Conservation (phyloP, 2,113 vertebrate species). For the Zingel zingel region DNA sequence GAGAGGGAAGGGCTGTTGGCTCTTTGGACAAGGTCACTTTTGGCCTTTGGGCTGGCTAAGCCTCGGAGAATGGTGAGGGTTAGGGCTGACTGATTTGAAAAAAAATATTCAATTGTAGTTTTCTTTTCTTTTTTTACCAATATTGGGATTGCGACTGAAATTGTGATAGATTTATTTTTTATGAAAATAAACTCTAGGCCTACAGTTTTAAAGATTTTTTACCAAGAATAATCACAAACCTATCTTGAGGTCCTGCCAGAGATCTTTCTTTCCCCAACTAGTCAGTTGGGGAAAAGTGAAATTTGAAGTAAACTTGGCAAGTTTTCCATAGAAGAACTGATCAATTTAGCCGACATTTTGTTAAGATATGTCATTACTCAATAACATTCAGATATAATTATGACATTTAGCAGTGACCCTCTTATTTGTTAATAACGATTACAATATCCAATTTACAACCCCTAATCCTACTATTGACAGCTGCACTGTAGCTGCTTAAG, state of each 20-base stretch:
- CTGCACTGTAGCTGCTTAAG: background rate
- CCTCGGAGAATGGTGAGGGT: background rate
- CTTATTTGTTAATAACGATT: too few species aligned
- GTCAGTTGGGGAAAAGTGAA: background rate
- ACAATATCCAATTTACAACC: background rate
- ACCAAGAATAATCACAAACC: background rate
- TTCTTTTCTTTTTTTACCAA: background rate
- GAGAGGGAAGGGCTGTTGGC: constrained; percentile 35
- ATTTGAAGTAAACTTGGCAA: background rate
- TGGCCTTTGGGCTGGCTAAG: constrained; percentile 30
- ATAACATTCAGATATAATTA: background rate
- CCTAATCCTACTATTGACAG: constrained; percentile 1
- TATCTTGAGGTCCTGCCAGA: background rate
- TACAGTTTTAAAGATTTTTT: background rate
- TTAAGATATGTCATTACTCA: too few species aligned
- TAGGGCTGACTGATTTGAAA: background rate
- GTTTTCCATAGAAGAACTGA: background rate
- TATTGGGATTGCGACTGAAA: background rate
- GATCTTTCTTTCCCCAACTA: background rate
- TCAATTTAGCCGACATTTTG: background rate
- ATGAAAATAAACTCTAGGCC: background rate
- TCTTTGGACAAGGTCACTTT: constrained; percentile 48
- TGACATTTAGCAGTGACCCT: too few species aligned
- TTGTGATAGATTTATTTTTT: background rate
- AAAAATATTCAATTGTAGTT: background rate